Evolutionary conservation across 2,888 invertebrate species (phyloP).

Genomic region (Melanargia galathea): DNA sequence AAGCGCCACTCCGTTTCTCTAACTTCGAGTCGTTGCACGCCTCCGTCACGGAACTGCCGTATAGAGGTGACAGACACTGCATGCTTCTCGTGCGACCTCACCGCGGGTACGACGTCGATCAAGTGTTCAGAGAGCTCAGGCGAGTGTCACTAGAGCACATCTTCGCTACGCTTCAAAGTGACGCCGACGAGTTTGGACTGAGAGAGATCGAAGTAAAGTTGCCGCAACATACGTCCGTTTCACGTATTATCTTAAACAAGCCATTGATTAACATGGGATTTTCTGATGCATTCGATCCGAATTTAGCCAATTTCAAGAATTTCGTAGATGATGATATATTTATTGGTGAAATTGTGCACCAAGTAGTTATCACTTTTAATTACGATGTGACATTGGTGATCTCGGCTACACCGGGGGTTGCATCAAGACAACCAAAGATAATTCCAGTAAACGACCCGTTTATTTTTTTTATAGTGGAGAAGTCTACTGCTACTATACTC

Average conservation of each 20-base stretch:
- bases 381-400: neutral
- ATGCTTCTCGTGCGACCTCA: conserved; percentile 86
- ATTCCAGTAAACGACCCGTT: neutral
- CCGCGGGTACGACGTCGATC: conserved; percentile 69
- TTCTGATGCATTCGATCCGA: conserved; percentile 81
- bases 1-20: conserved; percentile 81
- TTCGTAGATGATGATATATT: conserved; percentile 3
- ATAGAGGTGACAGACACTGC: conserved; percentile 77
- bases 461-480: conserved; percentile 6
- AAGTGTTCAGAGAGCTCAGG: conserved; percentile 78
- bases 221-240: conserved; percentile 61
- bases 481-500: conserved; percentile 9
- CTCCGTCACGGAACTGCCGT: conserved; percentile 85
- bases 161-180: conserved; percentile 70
- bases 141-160: conserved; percentile 73
- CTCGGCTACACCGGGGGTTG: neutral
- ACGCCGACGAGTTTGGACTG: conserved; percentile 74
- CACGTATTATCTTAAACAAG: conserved; percentile 76
- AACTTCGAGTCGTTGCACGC: conserved; percentile 80
- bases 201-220: conserved; percentile 84
- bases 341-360: neutral
- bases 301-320: conserved; percentile 5
- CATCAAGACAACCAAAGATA: neutral
- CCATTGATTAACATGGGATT: conserved; percentile 85
- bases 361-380: neutral